Conservation (phyloP, 1,140 invertebrate genomes). For the Euura saliciscinereae region DNA sequence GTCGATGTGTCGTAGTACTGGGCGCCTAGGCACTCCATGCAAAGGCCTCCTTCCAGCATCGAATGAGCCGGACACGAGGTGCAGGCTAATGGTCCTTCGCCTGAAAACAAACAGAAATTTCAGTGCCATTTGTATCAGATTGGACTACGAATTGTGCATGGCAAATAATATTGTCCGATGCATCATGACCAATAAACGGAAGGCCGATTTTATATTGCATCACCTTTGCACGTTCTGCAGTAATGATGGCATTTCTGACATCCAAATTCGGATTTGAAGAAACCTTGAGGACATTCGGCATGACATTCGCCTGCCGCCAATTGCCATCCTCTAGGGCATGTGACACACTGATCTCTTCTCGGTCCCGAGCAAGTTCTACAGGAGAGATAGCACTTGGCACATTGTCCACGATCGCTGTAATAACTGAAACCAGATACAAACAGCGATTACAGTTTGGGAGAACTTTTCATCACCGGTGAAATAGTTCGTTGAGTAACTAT, state of each 20-base stretch:
- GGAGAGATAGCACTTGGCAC: constrained; percentile 80
- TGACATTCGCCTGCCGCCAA: constrained; percentile 82
- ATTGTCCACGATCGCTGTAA: constrained; percentile 82
- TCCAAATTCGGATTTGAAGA: constrained; percentile 78
- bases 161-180: not conserved
- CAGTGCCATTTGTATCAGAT: constrained; percentile 34
- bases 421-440: constrained; percentile 63
- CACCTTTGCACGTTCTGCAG: constrained; percentile 80
- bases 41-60: constrained; percentile 75
- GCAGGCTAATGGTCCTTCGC: constrained; percentile 74
- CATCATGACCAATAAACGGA: not conserved
- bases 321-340: constrained; percentile 77
- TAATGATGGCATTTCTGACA: constrained; percentile 86
- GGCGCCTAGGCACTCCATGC: constrained; percentile 74
- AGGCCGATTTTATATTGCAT: constrained; percentile 28
- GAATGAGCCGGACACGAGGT: constrained; percentile 73
- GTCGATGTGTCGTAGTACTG: constrained; percentile 76
- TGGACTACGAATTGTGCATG: not conserved
- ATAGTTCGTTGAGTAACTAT: too few relatives aligned
- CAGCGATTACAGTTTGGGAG: not conserved
- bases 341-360: constrained; percentile 80
- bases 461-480: too few relatives aligned
- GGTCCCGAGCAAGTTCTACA: constrained; percentile 84
- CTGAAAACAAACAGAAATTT: constrained; percentile 42
- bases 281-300: constrained; percentile 82